phyloP scores from a whole-genome alignment of 2,113 vertebrate species.

The Mastomys natalensis region DNA sequence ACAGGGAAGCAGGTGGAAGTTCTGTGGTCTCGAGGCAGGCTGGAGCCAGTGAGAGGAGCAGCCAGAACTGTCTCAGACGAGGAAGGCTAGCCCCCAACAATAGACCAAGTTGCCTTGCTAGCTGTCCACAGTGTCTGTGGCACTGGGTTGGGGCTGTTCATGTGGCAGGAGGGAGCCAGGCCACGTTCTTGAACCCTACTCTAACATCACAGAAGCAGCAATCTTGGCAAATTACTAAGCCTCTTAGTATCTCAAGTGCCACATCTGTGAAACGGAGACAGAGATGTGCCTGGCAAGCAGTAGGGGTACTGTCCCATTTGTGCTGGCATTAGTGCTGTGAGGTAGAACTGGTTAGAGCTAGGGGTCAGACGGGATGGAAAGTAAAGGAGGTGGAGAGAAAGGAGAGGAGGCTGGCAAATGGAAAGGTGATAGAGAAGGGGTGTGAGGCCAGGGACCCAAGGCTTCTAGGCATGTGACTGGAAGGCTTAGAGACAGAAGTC shows the following conservation, averaged over 20 bases:
- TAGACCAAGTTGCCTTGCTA: not conserved
- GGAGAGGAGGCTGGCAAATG: not conserved
- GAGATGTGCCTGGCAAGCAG: not conserved
- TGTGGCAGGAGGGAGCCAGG: not conserved
- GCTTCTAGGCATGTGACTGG: not conserved
- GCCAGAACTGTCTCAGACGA: not conserved
- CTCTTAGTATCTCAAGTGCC: not conserved
- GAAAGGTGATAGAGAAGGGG: not conserved
- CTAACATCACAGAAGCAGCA: not conserved
- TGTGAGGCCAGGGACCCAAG: not conserved
- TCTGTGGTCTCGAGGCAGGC: not conserved
- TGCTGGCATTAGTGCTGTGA: not conserved
- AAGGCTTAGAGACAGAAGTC: not conserved
- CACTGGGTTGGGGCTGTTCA: not conserved
- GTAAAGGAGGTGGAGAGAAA: too few relatives aligned
- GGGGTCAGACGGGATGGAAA: not conserved
- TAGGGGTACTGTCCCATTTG: accelerated
- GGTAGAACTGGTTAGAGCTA: not conserved
- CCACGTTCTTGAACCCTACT: not conserved
- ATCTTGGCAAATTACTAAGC: not conserved
- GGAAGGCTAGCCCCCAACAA: not conserved
- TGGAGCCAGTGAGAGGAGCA: not conserved
- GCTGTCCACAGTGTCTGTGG: not conserved
- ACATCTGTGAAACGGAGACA: not conserved
- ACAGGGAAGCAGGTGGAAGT: not conserved